Conservation (phyloP, 30 jellyfish, hydroid and myxozoan genomes). For the Chironex yamaguchii region DNA sequence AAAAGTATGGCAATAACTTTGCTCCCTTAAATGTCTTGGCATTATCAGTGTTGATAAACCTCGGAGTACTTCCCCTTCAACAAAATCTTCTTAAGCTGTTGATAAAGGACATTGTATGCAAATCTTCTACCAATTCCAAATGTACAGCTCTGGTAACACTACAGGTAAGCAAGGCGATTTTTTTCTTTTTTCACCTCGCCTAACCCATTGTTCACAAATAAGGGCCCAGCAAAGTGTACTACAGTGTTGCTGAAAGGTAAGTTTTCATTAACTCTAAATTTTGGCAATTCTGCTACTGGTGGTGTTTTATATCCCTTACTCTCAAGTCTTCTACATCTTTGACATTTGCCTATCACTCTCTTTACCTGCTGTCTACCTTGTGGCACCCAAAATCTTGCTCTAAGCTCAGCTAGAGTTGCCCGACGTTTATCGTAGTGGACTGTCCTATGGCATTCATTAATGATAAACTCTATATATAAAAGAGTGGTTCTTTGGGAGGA, state of each 20-base stretch:
- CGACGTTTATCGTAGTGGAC: slow-evolving; percentile 1
- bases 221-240: slow-evolving; percentile 43
- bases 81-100: slow-evolving; percentile 9
- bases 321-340: slow-evolving; percentile 8
- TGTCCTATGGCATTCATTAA: slow-evolving; percentile 46
- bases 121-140: slow-evolving; percentile 17
- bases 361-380: slow-evolving; percentile 63
- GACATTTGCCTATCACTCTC: slow-evolving; percentile 25
- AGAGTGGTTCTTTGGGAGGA: slow-evolving; percentile 27
- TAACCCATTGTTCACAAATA: not conserved
- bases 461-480: slow-evolving; percentile 16
- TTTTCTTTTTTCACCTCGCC: slow-evolving; percentile 21
- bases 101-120: slow-evolving; percentile 13
- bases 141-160: slow-evolving; percentile 14
- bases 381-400: slow-evolving; percentile 59
- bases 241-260: slow-evolving; percentile 35
- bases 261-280: slow-evolving; percentile 31
- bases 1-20: not conserved
- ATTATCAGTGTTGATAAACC: slow-evolving; percentile 6
- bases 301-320: slow-evolving; percentile 33
- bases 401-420: slow-evolving; percentile 58
- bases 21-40: slow-evolving; percentile 29
- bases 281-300: slow-evolving; percentile 34
- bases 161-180: slow-evolving; percentile 32
- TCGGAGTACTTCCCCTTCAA: slow-evolving; percentile 34